Base-by-base conservation (phyloP, 2,888 invertebrate species). In the Portevinia maculata region DNA sequence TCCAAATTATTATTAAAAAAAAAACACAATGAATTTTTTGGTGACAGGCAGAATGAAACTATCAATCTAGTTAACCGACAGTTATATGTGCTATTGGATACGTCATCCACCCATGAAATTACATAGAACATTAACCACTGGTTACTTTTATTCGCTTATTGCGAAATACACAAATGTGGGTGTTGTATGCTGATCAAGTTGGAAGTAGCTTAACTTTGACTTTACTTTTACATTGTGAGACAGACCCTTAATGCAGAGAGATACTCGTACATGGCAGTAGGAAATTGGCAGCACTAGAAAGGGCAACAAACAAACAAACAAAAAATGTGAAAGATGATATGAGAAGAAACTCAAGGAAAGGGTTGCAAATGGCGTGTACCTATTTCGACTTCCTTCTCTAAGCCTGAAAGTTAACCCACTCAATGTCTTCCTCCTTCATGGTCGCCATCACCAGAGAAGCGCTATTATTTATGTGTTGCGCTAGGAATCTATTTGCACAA, bases 401-500 rank as follows among this genome's bases (percentile, higher is more conserved):
- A 57, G 59, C 41, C 57, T 44, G 8, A 9, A 32, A 71, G 32
- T 57, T 75, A 9, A 17, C 44, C 60, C 30, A 34, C 64, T 39
- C 50, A 8, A 21, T 15, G 50, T 50, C n/a, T 34, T 28, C 37
- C 13, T 24, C 48, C 46, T 39, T 21, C 15, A 15, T 28, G 17
- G 24, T 37, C 37, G 46, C 41, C 37, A 32, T 70, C 65, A 48
- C 50, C 50, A 55, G 52, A 44, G 30, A 30, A 85, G 85, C 85
- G 86, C 81, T 87, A 88, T 88, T 88, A 89, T 89, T 89, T 89
- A 89, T 89, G 88, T 87, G 86, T 87, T 88, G 85, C 86, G 86
- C 87, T 87, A 86, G 88, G 87, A 89, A 89, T 89, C 88, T 89
- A 89, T 89, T 89, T 89, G 88, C 88, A 87, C 88, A 84, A 79